Percentiles rank a stretch among this genome's conserved stretches.
phyloP scores from a whole-genome alignment of 2,797 vertebrate genomes.

The Podarcis siculus region DNA sequence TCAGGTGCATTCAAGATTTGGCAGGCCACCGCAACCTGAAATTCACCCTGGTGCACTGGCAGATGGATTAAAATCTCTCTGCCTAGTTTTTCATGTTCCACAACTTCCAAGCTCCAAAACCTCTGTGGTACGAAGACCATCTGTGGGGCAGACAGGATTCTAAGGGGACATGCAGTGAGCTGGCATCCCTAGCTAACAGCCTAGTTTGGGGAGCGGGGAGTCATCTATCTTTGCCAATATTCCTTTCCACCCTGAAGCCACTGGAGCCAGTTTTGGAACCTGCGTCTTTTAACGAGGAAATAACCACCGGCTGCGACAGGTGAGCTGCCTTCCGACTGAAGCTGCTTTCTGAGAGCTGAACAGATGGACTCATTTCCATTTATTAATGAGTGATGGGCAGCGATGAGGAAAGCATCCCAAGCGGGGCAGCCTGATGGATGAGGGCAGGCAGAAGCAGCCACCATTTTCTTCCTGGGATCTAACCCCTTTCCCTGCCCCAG shows the following conservation, averaged over 20 bases:
- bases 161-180: not conserved
- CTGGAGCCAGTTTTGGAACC: not conserved
- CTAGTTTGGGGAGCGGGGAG: not conserved
- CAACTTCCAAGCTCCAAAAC: not conserved
- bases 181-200: not conserved
- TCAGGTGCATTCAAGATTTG: not conserved
- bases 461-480: not conserved
- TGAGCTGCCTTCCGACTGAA: not conserved
- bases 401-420: not conserved
- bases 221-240: not conserved
- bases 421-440: not conserved
- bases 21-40: not conserved
- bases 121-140: not conserved
- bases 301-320: not conserved
- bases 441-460: not conserved
- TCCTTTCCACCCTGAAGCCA: not conserved
- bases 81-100: not conserved
- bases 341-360: not conserved
- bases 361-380: conserved; percentile 24
- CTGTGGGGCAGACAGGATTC: no score
- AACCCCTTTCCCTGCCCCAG: not conserved
- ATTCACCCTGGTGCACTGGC: no score
- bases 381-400: not conserved
- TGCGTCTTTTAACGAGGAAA: conserved; percentile 23
- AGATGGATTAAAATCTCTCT: not conserved